These are phyloP conservation scores for Chaetorhynchus papuensis DNA, from an alignment of 2,113 vertebrate species.

Conservation along the genomic window DNA sequence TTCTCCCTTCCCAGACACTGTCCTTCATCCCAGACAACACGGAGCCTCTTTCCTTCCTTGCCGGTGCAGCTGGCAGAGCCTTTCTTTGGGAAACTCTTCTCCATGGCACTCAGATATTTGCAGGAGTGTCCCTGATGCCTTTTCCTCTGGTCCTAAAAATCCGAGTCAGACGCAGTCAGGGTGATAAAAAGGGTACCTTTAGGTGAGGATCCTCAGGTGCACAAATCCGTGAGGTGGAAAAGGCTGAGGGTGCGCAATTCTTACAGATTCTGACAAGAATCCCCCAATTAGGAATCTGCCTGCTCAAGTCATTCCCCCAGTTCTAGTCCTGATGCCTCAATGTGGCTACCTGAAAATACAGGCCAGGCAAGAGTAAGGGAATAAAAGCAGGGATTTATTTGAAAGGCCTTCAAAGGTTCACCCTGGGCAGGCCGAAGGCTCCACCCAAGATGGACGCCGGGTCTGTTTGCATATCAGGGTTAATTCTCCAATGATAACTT, in stretches of 20 bases:
- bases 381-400: not conserved
- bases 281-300: not conserved
- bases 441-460: not conserved
- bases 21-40: not conserved
- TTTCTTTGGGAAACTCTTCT: not conserved
- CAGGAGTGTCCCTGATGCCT: not conserved
- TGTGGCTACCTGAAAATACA: not conserved
- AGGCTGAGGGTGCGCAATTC: not conserved
- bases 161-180: not conserved
- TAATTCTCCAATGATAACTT: not conserved
- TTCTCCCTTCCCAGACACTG: not conserved
- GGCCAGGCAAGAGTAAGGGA: not conserved
- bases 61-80: not conserved
- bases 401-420: not conserved
- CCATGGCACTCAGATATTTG: rapidly evolving
- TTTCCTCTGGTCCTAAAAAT: not conserved
- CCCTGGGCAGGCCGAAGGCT: not conserved
- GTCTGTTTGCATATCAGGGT: not conserved
- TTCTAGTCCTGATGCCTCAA: not conserved
- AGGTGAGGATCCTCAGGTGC: not conserved
- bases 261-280: not conserved
- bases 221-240: not conserved
- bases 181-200: not conserved
- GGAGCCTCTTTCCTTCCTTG: not conserved
- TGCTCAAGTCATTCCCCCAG: not conserved